Conservation (phyloP, 2,888 invertebrate species). For the Sturmia bella region DNA sequence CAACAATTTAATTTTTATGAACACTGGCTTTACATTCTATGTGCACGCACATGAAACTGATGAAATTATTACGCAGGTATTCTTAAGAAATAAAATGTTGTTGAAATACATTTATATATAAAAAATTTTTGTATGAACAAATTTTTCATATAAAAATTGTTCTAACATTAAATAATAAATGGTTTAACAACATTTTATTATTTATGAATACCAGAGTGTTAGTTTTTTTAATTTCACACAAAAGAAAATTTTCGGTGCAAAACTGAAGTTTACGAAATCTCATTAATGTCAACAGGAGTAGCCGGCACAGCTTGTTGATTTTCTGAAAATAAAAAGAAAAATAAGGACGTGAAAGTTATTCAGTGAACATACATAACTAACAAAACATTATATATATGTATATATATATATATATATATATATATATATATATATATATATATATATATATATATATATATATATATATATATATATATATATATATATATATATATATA, state of each 20-base stretch:
- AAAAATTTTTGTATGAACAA: too few relatives aligned
- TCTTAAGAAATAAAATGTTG: too few relatives aligned
- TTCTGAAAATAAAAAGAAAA: constrained; percentile 69
- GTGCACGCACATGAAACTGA: constrained; percentile 48
- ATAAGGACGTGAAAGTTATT: constrained; percentile 4
- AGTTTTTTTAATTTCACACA: constrained; percentile 41
- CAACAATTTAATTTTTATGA: too few relatives aligned
- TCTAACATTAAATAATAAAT: too few relatives aligned
- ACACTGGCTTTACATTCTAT: constrained; percentile 5
- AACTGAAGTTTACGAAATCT: constrained; percentile 71
- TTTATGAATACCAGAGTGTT: too few relatives aligned
- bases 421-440: constrained; percentile 9
- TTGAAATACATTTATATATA: too few relatives aligned
- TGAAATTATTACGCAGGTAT: constrained; percentile 39
- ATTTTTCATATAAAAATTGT: too few relatives aligned
- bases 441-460: background rate
- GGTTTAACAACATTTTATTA: too few relatives aligned
- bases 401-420: background rate
- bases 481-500: background rate
- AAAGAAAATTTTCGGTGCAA: background rate
- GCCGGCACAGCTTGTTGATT: constrained; percentile 71
- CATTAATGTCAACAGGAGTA: constrained; percentile 71
- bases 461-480: constrained; percentile 9
- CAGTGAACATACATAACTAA: background rate
- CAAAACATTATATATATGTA: background rate